Conservation (phyloP, 2,797 vertebrate genomes). For the Gymnothorax javanicus region DNA sequence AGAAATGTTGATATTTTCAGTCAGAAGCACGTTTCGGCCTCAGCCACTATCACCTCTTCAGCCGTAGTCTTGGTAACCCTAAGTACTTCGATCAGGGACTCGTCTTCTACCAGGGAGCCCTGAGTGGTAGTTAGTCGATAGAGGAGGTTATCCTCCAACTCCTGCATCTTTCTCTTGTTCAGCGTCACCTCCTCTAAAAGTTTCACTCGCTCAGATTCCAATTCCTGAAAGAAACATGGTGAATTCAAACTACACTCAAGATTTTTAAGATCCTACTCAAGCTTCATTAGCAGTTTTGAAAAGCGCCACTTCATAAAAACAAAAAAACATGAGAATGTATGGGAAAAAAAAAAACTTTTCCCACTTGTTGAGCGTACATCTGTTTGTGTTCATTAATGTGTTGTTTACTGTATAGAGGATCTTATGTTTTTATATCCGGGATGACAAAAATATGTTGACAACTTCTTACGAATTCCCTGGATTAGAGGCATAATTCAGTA, state of each 20-base stretch:
- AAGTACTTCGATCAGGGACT: conserved; percentile 81
- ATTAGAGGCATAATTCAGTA: too few relatives aligned
- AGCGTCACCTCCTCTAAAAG: conserved; percentile 80
- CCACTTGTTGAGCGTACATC: too few relatives aligned
- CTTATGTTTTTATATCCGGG: too few relatives aligned
- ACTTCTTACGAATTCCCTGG: too few relatives aligned
- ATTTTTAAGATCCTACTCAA: background rate
- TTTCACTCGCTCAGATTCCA: conserved; percentile 81
- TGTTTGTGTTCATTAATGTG: too few relatives aligned
- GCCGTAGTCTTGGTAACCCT: conserved; percentile 78
- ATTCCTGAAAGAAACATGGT: conserved; percentile 63
- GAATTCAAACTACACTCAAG: too few relatives aligned
- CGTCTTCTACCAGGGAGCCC: conserved; percentile 82
- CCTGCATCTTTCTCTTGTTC: conserved; percentile 85
- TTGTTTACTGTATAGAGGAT: too few relatives aligned
- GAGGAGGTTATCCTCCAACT: conserved; percentile 84
- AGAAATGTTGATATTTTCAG: background rate
- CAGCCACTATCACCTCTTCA: conserved; percentile 70
- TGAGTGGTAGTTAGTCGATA: conserved; percentile 78
- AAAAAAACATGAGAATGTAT: too few relatives aligned
- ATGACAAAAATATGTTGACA: too few relatives aligned
- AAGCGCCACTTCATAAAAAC: too few relatives aligned
- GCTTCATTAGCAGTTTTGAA: too few relatives aligned
- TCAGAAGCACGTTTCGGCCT: background rate
- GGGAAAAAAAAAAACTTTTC: too few relatives aligned